These are phyloP conservation scores for Setophaga petechia DNA, from an alignment of 2,113 vertebrate genomes.

Conservation along the genomic window DNA sequence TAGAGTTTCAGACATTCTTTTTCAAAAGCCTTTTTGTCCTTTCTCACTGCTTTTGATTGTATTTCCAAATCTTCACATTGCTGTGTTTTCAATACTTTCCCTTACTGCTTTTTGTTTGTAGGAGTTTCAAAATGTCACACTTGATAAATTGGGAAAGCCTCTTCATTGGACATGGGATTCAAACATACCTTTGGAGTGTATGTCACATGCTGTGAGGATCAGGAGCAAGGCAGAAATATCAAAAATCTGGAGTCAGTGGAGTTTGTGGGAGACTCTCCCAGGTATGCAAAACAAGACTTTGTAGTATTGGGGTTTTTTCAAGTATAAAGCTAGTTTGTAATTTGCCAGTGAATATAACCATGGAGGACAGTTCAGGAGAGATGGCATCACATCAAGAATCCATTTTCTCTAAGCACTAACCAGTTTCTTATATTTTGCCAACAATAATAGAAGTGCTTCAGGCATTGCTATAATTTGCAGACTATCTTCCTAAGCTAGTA, in stretches of 20 bases:
- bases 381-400: background rate
- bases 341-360: background rate
- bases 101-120: conserved; percentile 26
- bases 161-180: conserved; percentile 73
- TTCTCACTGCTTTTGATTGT: background rate
- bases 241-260: conserved; percentile 71
- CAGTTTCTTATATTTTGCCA: background rate
- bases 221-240: conserved; percentile 12
- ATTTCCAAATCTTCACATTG: background rate
- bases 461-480: background rate
- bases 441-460: background rate
- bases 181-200: conserved; percentile 73
- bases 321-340: background rate
- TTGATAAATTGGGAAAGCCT: conserved; percentile 20
- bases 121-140: conserved; percentile 55
- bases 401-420: background rate
- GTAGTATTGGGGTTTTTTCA: background rate
- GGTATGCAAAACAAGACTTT: conserved; percentile 60
- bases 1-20: background rate
- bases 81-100: background rate
- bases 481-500: background rate
- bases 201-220: conserved; percentile 66
- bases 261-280: conserved; percentile 10
- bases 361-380: background rate
- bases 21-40: background rate